Evolutionary conservation across 1,140 invertebrate species (phyloP), one percentile per base, ranked within the genome.

Genomic region (Drosophila tani): DNA sequence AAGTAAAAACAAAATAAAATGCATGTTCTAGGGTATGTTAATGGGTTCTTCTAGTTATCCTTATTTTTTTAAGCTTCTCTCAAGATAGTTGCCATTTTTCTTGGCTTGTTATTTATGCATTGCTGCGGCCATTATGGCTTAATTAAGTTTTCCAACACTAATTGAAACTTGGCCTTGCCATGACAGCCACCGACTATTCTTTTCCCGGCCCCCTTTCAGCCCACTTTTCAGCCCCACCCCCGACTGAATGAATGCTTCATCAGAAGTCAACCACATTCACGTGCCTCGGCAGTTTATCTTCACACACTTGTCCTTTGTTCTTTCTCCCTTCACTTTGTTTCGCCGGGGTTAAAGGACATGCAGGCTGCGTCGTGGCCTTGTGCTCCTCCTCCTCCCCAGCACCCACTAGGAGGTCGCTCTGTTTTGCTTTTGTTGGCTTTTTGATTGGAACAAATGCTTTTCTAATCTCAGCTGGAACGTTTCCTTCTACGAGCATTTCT

Each of bases 401-500:
- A n/a, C 24, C 47, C 49, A 27, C 14, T 41, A 41, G 40, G 40
- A 41, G 40, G 15, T 43, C 8, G 1, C 29, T 14, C 43, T 49
- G 45, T 49, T 47, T 50, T 45, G 57, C 58, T 67, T 24, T 66
- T 84, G 81, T 68, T 88, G 78, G 78, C 81, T 88, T 88, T 81
- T 79, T 88, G 85, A 88, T 88, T 88, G 79, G 77, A 88, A 81
- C 84, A 88, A 88, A 88, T 88, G 81, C 84, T 81, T 88, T 88
- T 88, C 85, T 88, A 88, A 88, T 88, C 84, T 87, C 67, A 79
- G 77, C 76, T 83, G 58, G 59, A 73, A 56, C 69, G 55, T 60
- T 73, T 62, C 29, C 62, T 75, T 60, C 60, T 59, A 63, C 32
- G 47, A 53, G 67, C 24, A 29, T 59, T 57, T 41, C 49, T 47